phyloP scores from a whole-genome alignment of 2,888 invertebrate species.

The Lycaena phlaeas region DNA sequence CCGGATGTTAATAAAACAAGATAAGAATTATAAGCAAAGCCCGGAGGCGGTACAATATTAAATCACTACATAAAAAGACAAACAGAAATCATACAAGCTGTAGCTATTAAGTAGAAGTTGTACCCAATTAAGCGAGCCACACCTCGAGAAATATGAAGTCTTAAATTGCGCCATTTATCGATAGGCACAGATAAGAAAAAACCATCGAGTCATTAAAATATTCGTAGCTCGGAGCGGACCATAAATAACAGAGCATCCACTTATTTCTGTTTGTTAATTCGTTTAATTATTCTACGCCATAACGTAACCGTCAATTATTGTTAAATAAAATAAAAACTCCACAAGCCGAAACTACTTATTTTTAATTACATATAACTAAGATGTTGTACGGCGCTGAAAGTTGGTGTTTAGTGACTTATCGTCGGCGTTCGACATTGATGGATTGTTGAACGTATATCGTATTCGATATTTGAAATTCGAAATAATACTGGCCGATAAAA shows the following conservation, averaged over 20 bases:
- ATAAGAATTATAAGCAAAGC: too few species aligned
- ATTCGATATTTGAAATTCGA: too few species aligned
- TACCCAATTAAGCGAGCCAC: conserved; percentile 9
- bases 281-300: conserved; percentile 47
- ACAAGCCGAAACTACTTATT: conserved; percentile 53
- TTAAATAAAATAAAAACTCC: conserved; percentile 48
- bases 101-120: conserved; percentile 4
- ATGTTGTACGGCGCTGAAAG: conserved; percentile 61
- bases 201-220: conserved; percentile 13
- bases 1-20: too few species aligned
- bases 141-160: conserved; percentile 7
- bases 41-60: conserved; percentile 1
- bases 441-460: conserved; percentile 38
- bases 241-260: conserved; percentile 41
- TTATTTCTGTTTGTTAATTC: conserved; percentile 50
- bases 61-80: conserved; percentile 4
- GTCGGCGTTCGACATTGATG: conserved; percentile 65
- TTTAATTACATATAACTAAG: conserved; percentile 67
- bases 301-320: conserved; percentile 59
- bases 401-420: conserved; percentile 54
- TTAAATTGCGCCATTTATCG: conserved; percentile 11
- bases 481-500: too few species aligned
- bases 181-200: conserved; percentile 9
- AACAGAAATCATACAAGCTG: not conserved
- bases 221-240: conserved; percentile 28